These are phyloP conservation scores for Diarsia brunnea DNA, from an alignment of 2,888 invertebrate species.

Conservation along the genomic window DNA sequence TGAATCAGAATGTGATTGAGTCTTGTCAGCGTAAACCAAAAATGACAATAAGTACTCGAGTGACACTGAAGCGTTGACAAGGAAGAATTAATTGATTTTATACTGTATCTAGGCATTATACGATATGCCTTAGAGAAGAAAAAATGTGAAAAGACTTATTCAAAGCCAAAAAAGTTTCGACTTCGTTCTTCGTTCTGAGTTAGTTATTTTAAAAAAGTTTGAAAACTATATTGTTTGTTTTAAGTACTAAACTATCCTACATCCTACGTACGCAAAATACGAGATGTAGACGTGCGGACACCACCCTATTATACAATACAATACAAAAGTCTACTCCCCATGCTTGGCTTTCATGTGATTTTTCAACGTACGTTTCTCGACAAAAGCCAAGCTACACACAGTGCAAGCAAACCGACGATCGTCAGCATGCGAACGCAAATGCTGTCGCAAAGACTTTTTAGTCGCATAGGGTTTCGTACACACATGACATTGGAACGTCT, in stretches of 20 bases:
- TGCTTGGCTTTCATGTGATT: constrained; percentile 79
- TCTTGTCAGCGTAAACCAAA: not conserved
- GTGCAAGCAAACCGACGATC: constrained; percentile 62
- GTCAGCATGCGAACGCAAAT: constrained; percentile 74
- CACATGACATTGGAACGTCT: constrained; percentile 76
- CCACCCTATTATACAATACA: not conserved
- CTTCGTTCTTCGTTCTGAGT: no score
- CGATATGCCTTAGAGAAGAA: no score
- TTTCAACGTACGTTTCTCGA: constrained; percentile 77
- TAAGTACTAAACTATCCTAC: not conserved
- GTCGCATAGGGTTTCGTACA: constrained; percentile 77
- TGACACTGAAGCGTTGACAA: not conserved
- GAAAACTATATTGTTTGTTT: no score
- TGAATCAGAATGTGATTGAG: not conserved
- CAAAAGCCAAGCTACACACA: constrained; percentile 64
- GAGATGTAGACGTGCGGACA: not conserved
- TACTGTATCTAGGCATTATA: no score
- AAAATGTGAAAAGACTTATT: no score
- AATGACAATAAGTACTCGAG: not conserved
- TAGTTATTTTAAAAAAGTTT: no score
- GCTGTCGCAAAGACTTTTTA: constrained; percentile 78
- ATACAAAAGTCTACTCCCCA: constrained; percentile 27
- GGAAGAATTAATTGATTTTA: no score
- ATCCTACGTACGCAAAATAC: not conserved
- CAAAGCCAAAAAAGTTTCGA: no score